Conservation (phyloP, 2,888 invertebrate genomes). For the Drosophila cyrtoloma region DNA sequence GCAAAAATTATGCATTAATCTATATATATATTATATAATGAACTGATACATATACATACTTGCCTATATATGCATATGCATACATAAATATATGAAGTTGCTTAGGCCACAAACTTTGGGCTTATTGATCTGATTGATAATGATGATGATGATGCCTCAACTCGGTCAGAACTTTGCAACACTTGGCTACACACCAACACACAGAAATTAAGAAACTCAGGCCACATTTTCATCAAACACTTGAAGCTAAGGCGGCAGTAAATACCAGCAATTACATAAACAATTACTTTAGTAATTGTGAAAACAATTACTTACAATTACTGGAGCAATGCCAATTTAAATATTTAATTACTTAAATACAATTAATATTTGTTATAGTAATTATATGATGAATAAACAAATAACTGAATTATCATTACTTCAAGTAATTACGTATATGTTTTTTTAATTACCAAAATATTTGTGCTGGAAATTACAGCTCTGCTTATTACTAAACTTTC, state of each 20-base stretch:
- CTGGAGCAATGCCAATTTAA: slow-evolving; percentile 27
- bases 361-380: slow-evolving; percentile 22
- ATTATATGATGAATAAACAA: slow-evolving; percentile 20
- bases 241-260: slow-evolving; percentile 20
- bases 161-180: slow-evolving; percentile 32
- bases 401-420: slow-evolving; percentile 19
- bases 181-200: slow-evolving; percentile 18
- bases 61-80: slow-evolving; percentile 52
- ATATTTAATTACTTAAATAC: slow-evolving; percentile 18
- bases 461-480: slow-evolving; percentile 30
- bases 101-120: slow-evolving; percentile 51
- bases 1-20: slow-evolving; percentile 44
- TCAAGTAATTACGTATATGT: slow-evolving; percentile 25
- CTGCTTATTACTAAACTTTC: slow-evolving; percentile 2
- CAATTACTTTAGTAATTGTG: slow-evolving; percentile 32
- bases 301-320: slow-evolving; percentile 25
- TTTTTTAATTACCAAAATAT: slow-evolving; percentile 25
- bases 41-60: slow-evolving; percentile 75
- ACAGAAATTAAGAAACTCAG: slow-evolving; percentile 38
- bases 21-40: slow-evolving; percentile 60
- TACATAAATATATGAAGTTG: slow-evolving; percentile 51
- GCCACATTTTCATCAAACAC: slow-evolving; percentile 35
- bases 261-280: slow-evolving; percentile 24
- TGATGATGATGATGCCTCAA: slow-evolving; percentile 23
- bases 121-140: slow-evolving; percentile 21